phyloP scores from a whole-genome alignment of 2,888 invertebrate species.

The Zeuzera pyrina region DNA sequence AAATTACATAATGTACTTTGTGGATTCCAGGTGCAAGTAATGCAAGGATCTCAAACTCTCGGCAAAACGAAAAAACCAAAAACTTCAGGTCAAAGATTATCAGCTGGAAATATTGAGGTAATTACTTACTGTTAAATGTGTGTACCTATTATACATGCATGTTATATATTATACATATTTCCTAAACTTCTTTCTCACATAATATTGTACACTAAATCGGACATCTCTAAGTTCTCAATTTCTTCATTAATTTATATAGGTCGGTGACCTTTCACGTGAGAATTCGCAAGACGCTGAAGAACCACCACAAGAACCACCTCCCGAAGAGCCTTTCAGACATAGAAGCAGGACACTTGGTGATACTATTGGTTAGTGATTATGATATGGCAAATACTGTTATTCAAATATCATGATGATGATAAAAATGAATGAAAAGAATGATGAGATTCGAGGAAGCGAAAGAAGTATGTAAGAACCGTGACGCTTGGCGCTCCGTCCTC shows the following conservation, averaged over 20 bases:
- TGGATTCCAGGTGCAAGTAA: slow-evolving; percentile 70
- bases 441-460: too few species aligned
- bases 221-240: not conserved
- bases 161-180: not conserved
- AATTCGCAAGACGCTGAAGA: slow-evolving; percentile 79
- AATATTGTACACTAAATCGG: not conserved
- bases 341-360: slow-evolving; percentile 95
- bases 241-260: slow-evolving; percentile 25
- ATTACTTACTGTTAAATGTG: slow-evolving; percentile 35
- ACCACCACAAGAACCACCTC: slow-evolving; percentile 37
- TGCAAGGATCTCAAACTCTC: slow-evolving; percentile 85
- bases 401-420: too few species aligned
- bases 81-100: slow-evolving; percentile 83
- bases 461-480: too few species aligned
- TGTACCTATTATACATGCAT: not conserved
- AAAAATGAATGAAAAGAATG: too few species aligned
- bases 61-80: slow-evolving; percentile 88
- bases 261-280: slow-evolving; percentile 82
- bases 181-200: not conserved
- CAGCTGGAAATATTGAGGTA: slow-evolving; percentile 87
- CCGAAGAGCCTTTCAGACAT: slow-evolving; percentile 77
- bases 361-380: slow-evolving; percentile 78
- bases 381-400: too few species aligned
- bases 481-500: too few species aligned
- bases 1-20: not conserved